Conservation (phyloP, 2,888 invertebrate genomes). For the Apodemia zela region DNA sequence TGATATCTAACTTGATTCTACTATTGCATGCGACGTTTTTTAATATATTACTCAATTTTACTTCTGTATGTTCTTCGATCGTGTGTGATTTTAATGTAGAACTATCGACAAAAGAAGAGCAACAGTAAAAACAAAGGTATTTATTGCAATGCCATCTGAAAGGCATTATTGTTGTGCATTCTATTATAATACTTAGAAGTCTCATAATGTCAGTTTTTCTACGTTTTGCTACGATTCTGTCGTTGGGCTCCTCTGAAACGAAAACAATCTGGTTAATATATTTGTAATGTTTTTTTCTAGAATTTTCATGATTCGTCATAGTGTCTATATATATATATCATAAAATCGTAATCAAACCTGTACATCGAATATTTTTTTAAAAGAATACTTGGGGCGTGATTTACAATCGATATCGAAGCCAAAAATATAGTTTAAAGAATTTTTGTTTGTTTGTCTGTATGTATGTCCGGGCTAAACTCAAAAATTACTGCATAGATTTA, state of each 20-base stretch:
- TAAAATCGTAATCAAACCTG: too few relatives aligned
- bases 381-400: too few relatives aligned
- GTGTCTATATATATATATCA: too few relatives aligned
- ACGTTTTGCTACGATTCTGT: slow-evolving; percentile 20
- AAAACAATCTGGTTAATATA: too few relatives aligned
- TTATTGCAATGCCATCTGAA: slow-evolving; percentile 43
- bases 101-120: slow-evolving; percentile 36
- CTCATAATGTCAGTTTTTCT: slow-evolving; percentile 27
- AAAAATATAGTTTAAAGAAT: too few relatives aligned
- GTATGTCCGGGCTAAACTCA: too few relatives aligned
- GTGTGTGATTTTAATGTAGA: slow-evolving; percentile 40
- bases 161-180: slow-evolving; percentile 41
- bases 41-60: slow-evolving; percentile 38
- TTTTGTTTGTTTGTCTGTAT: too few relatives aligned
- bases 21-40: slow-evolving; percentile 31
- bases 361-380: too few relatives aligned
- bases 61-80: slow-evolving; percentile 38
- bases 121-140: slow-evolving; percentile 46
- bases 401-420: too few relatives aligned
- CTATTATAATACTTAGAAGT: slow-evolving; percentile 38
- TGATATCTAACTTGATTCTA: slow-evolving; percentile 47
- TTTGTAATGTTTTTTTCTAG: too few relatives aligned
- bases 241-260: slow-evolving; percentile 24
- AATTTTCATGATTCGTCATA: too few relatives aligned
- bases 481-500: too few relatives aligned